Percentiles rank a stretch among this genome's conserved stretches.
Evolutionary conservation across 2,797 vertebrate species (phyloP).

Genomic region (Sphenopsis melanotis): DNA sequence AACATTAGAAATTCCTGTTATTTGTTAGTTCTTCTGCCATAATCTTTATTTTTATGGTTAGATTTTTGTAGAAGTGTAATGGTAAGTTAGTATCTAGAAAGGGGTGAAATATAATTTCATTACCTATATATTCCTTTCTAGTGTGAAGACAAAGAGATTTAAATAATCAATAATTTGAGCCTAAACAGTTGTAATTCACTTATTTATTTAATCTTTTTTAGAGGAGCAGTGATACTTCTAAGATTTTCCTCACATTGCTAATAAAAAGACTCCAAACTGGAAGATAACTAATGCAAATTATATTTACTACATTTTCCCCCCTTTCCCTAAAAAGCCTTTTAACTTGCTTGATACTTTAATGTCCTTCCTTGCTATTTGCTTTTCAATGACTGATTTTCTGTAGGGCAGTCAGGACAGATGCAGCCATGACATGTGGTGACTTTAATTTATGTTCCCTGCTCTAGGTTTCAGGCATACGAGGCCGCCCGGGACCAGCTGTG

Average conservation of each 20-base stretch:
- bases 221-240: neutral
- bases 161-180: neutral
- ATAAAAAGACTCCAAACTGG: neutral
- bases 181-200: neutral
- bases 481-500: slow-evolving; percentile 89
- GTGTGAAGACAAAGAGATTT: neutral
- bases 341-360: neutral
- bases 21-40: neutral
- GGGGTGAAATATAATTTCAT: neutral
- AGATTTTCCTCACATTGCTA: neutral
- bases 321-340: neutral
- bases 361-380: neutral
- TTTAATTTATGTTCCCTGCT: neutral
- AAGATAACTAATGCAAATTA: neutral
- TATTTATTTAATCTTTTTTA: neutral
- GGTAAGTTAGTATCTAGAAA: neutral
- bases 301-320: neutral
- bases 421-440: neutral
- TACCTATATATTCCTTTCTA: neutral
- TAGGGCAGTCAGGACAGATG: neutral
- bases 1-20: neutral
- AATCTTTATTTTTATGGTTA: neutral
- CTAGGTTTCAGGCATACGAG: slow-evolving; percentile 90
- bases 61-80: neutral
- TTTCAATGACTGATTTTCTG: neutral